A percentile compares a stretch with the other conserved stretches of the same genome.
These are phyloP conservation scores for Nixonia krombeini DNA, from an alignment of 1,140 invertebrate species.

Conservation along the genomic window DNA sequence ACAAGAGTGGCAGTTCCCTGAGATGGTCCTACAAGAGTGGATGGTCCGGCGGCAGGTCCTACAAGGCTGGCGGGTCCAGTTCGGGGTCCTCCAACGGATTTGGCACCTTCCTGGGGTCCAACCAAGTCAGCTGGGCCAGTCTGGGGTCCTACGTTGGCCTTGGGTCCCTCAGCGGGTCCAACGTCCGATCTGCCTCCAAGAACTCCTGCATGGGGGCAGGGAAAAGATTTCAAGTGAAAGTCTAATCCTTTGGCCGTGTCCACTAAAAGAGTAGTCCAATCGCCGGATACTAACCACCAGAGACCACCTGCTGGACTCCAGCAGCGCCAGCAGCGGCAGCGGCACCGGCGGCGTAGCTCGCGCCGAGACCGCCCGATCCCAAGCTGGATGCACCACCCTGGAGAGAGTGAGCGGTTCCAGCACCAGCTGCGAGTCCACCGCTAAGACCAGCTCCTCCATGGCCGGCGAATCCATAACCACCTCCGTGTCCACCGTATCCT, in stretches of 20 bases:
- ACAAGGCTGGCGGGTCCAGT: slow-evolving; percentile 68
- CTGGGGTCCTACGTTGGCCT: slow-evolving; percentile 70
- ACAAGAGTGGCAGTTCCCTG: slow-evolving; percentile 67
- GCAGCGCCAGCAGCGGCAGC: slow-evolving; percentile 68
- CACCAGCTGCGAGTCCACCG: slow-evolving; percentile 68
- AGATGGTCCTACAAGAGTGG: slow-evolving; percentile 66
- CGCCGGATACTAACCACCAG: slow-evolving; percentile 62
- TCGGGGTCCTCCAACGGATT: slow-evolving; percentile 68
- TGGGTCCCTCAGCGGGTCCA: slow-evolving; percentile 70
- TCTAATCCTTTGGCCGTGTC: neutral
- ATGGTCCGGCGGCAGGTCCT: slow-evolving; percentile 69
- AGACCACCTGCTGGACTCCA: slow-evolving; percentile 70
- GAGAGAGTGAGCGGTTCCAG: slow-evolving; percentile 66
- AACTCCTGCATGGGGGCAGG: too few species aligned
- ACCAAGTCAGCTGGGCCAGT: slow-evolving; percentile 68
- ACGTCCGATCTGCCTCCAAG: slow-evolving; percentile 69
- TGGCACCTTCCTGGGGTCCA: slow-evolving; percentile 70
- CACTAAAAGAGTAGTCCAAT: too few species aligned
- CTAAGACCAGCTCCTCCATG: slow-evolving; percentile 64
- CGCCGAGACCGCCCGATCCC: slow-evolving; percentile 69
- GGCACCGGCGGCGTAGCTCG: slow-evolving; percentile 70
- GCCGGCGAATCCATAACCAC: slow-evolving; percentile 51
- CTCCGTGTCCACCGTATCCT: slow-evolving; percentile 56
- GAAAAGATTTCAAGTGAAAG: neutral
- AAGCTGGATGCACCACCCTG: slow-evolving; percentile 70